Percentiles rank a stretch among this genome's conserved stretches.
Evolutionary conservation across 2,797 vertebrate genomes (phyloP).

Genomic region (Dryobates pubescens): DNA sequence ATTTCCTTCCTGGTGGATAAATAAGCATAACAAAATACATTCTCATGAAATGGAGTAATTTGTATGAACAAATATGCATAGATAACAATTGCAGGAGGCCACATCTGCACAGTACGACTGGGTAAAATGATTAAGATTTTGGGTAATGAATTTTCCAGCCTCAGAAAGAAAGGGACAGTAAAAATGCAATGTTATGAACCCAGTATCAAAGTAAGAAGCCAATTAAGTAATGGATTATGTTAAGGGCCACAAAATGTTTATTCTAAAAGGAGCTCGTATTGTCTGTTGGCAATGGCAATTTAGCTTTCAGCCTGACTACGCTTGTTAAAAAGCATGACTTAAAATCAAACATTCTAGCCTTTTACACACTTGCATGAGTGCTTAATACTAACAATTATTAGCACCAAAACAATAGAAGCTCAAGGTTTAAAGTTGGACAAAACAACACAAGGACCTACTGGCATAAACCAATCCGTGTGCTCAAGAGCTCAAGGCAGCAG

Average conservation of each 20-base stretch:
- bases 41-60: background rate
- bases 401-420: background rate
- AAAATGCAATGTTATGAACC: background rate
- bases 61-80: background rate
- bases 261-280: background rate
- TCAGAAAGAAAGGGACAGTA: background rate
- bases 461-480: background rate
- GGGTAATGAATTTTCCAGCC: constrained; percentile 24
- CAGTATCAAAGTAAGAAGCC: constrained; percentile 1
- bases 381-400: background rate
- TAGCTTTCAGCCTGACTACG: background rate
- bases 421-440: background rate
- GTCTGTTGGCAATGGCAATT: background rate
- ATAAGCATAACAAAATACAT: constrained; percentile 32
- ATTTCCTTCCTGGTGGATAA: constrained; percentile 11
- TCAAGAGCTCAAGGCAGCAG: background rate
- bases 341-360: background rate
- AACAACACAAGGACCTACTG: background rate
- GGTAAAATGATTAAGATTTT: constrained; percentile 24
- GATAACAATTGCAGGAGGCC: background rate
- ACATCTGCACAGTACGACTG: background rate
- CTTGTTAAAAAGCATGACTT: background rate
- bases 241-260: background rate
- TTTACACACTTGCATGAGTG: background rate
- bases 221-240: background rate